A percentile compares a stretch with the other conserved stretches of the same genome.
phyloP scores from a whole-genome alignment of 2,113 vertebrate species.

The Paratilapia polleni region DNA sequence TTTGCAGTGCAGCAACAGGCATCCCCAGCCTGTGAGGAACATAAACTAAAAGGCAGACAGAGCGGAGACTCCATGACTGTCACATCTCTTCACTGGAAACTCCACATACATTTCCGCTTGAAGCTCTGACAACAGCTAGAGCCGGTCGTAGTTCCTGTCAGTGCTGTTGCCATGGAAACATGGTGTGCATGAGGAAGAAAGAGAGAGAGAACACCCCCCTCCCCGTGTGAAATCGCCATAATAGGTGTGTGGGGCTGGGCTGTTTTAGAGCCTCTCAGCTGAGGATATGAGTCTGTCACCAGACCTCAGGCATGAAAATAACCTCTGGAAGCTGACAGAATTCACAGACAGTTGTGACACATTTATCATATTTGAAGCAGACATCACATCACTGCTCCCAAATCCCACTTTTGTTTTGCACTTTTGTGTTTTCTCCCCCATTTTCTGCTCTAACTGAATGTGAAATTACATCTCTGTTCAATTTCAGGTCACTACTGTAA shows the following conservation, averaged over 20 bases:
- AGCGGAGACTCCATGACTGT: neutral
- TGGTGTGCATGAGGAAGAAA: neutral
- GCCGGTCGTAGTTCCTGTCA: conserved; percentile 37
- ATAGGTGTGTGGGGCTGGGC: conserved; percentile 5
- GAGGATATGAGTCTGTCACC: neutral
- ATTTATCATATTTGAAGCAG: neutral
- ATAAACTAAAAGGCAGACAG: neutral
- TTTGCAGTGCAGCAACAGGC: conserved; percentile 32
- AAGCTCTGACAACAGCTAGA: conserved; percentile 14
- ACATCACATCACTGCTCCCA: neutral
- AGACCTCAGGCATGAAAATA: neutral
- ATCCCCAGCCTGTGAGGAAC: neutral
- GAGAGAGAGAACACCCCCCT: neutral
- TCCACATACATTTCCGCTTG: conserved; percentile 6
- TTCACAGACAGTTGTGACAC: neutral
- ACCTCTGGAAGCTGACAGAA: neutral
- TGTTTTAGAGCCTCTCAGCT: neutral
- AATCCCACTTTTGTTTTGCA: neutral
- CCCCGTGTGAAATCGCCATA: conserved; percentile 11
- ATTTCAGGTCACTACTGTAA: conserved; percentile 3
- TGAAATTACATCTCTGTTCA: neutral
- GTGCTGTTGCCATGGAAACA: conserved; percentile 70
- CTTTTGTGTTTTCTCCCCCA: no score
- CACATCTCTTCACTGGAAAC: conserved; percentile 8
- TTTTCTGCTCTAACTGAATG: neutral